Conservation (phyloP, 2,888 invertebrate species). For the Dromius quadrimaculatus region DNA sequence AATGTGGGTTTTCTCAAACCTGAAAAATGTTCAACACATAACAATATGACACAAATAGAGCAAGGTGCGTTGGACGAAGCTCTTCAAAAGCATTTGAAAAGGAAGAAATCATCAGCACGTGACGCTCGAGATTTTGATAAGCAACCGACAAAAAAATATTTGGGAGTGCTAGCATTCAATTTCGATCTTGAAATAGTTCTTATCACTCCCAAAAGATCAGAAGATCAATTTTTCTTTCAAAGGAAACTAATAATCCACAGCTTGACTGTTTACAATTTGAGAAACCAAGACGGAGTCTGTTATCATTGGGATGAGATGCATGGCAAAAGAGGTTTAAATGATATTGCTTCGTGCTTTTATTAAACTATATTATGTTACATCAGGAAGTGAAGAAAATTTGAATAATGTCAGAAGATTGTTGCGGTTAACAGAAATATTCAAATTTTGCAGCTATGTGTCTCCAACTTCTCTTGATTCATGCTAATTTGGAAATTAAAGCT, state of each 20-base stretch:
- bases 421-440: slow-evolving; percentile 56
- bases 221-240: slow-evolving; percentile 58
- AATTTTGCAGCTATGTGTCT: slow-evolving; percentile 54
- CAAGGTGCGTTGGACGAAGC: slow-evolving; percentile 47
- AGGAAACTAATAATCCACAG: slow-evolving; percentile 60
- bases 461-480: slow-evolving; percentile 14
- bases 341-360: slow-evolving; percentile 58
- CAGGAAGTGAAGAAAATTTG: slow-evolving; percentile 39
- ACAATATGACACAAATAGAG: slow-evolving; percentile 53
- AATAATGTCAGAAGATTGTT: slow-evolving; percentile 56
- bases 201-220: slow-evolving; percentile 57
- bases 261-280: slow-evolving; percentile 60
- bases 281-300: slow-evolving; percentile 58
- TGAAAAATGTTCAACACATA: slow-evolving; percentile 30
- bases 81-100: slow-evolving; percentile 54
- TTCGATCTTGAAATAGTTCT: slow-evolving; percentile 60
- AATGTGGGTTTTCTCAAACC: neutral
- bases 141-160: slow-evolving; percentile 53
- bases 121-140: slow-evolving; percentile 58
- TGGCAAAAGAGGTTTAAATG: slow-evolving; percentile 59
- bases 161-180: slow-evolving; percentile 57
- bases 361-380: slow-evolving; percentile 54
- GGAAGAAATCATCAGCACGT: slow-evolving; percentile 53
- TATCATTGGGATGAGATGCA: slow-evolving; percentile 59
- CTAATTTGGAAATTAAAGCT: slow-evolving; percentile 26